A percentile compares a stretch with the other conserved stretches of the same genome.
phyloP scores from a whole-genome alignment of 2,797 vertebrate genomes.

The Syngnathus acus region DNA sequence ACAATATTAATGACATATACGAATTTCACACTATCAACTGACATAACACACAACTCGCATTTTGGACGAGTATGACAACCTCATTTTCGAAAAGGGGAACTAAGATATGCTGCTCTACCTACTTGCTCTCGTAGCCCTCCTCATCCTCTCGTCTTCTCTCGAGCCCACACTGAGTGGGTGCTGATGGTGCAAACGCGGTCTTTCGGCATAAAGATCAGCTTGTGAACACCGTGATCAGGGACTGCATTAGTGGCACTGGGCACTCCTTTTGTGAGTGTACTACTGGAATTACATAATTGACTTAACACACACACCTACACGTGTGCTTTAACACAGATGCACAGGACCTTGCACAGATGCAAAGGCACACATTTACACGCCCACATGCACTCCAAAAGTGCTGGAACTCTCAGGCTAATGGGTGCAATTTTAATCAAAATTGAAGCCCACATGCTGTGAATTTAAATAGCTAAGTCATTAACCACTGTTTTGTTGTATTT shows the following conservation, averaged over 20 bases:
- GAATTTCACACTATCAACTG: not conserved
- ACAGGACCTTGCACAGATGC: constrained; percentile 9
- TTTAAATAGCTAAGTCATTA: constrained; percentile 41
- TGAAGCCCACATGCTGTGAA: constrained; percentile 41
- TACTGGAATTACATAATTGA: constrained; percentile 57
- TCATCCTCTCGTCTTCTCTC: constrained; percentile 22
- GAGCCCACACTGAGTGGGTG: constrained; percentile 47
- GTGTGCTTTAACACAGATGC: not conserved
- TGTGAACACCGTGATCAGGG: constrained; percentile 62
- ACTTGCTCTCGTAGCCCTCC: constrained; percentile 18
- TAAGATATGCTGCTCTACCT: constrained; percentile 16
- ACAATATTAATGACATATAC: not conserved
- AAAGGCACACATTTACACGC: constrained; percentile 25
- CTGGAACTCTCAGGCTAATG: constrained; percentile 36
- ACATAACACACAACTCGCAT: not conserved
- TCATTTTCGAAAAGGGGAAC: constrained; percentile 15
- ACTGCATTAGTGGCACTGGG: constrained; percentile 63
- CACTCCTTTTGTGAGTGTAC: constrained; percentile 55
- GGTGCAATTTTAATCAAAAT: constrained; percentile 45
- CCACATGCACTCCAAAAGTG: constrained; percentile 36
- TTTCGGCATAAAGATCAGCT: constrained; percentile 59
- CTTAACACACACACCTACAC: constrained; percentile 46
- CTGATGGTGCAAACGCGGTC: constrained; percentile 40
- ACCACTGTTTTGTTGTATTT: constrained; percentile 27
- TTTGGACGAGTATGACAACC: not conserved